A percentile compares a stretch with the other conserved stretches of the same genome.
Evolutionary conservation across 2,113 vertebrate genomes (phyloP).

Genomic region (Anser brachyrhynchus): DNA sequence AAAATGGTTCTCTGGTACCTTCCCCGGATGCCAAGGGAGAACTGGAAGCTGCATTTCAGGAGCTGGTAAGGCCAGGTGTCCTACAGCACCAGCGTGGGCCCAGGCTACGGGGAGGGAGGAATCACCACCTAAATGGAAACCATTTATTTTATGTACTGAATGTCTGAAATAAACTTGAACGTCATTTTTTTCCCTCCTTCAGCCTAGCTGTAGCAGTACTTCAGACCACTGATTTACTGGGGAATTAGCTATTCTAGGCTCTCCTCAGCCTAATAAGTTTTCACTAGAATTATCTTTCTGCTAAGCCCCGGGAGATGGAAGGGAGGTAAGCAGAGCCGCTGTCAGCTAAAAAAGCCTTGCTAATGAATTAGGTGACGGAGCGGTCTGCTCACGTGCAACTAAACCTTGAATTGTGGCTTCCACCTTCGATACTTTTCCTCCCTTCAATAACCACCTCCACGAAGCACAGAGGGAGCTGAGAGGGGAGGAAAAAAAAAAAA

Average conservation of each 20-base stretch:
- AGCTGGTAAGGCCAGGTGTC: background rate
- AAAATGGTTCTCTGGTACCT: fast-evolving
- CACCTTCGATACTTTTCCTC: background rate
- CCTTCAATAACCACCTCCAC: fast-evolving
- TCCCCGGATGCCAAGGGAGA: background rate
- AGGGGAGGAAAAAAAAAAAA: background rate
- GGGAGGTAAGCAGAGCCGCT: background rate
- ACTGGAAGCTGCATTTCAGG: fast-evolving
- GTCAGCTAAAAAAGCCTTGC: background rate
- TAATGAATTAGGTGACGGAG: background rate
- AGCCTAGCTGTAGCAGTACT: background rate
- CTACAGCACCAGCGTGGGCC: fast-evolving
- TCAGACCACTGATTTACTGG: background rate
- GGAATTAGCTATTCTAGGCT: background rate
- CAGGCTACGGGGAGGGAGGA: background rate
- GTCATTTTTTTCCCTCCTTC: background rate
- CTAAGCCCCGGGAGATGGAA: background rate
- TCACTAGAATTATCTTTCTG: background rate
- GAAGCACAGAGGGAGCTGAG: background rate
- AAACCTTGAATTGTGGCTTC: fast-evolving
- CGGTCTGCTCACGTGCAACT: background rate
- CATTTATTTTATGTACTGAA: fast-evolving
- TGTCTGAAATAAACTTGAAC: background rate
- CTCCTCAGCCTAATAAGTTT: background rate
- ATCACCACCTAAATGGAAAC: fast-evolving